Conservation (phyloP, 2,797 vertebrate genomes). For the Malacoctenus gilli region DNA sequence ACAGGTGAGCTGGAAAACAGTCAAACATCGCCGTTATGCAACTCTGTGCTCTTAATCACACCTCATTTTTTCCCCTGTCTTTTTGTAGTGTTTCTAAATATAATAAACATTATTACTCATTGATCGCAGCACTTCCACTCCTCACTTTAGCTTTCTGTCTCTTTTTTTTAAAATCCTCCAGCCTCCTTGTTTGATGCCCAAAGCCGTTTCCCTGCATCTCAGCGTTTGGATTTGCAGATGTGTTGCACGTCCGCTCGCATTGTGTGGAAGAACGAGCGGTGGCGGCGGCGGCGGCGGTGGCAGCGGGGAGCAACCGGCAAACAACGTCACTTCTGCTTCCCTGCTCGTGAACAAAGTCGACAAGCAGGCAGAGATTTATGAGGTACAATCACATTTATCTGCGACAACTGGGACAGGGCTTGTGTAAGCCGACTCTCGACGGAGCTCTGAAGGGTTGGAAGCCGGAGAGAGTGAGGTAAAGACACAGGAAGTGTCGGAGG, state of each 20-base stretch:
- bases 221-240: constrained; percentile 32
- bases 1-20: constrained; percentile 9
- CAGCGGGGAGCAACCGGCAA: constrained; percentile 19
- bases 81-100: constrained; percentile 20
- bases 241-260: constrained; percentile 10
- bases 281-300: constrained; percentile 1
- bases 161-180: too few relatives aligned
- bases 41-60: background rate
- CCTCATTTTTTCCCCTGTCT: background rate
- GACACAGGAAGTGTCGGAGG: constrained; percentile 32
- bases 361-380: constrained; percentile 48
- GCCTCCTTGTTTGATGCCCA: constrained; percentile 35
- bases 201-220: constrained; percentile 1
- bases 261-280: constrained; percentile 9
- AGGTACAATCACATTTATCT: constrained; percentile 55
- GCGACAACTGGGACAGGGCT: constrained; percentile 43
- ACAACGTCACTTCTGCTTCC: constrained; percentile 32
- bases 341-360: constrained; percentile 40
- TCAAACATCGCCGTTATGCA: background rate
- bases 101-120: constrained; percentile 21
- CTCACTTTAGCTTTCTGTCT: constrained; percentile 12
- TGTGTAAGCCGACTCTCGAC: constrained; percentile 24
- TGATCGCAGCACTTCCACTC: constrained; percentile 17
- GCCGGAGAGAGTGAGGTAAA: constrained; percentile 26
- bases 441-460: constrained; percentile 33